Evolutionary conservation across 2,797 vertebrate genomes (phyloP).

Genomic region (Macroramphosus scolopax): DNA sequence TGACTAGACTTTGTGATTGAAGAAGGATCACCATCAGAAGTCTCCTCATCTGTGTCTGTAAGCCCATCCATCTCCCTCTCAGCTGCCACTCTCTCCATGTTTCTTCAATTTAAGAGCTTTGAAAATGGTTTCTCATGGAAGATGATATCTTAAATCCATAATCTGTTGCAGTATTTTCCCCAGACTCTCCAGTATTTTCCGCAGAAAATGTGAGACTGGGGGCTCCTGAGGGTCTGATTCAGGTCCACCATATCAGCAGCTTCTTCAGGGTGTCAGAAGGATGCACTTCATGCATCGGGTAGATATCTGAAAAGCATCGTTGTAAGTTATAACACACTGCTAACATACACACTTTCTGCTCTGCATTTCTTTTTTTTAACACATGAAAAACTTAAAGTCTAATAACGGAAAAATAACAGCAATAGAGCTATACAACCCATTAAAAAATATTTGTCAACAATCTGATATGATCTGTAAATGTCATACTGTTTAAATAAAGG

Average conservation of each 20-base stretch:
- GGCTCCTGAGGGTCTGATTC: conserved; percentile 22
- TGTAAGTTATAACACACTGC: not conserved
- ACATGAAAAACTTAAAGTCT: too few relatives aligned
- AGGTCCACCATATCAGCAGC: conserved; percentile 50
- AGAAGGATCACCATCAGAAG: conserved; percentile 27
- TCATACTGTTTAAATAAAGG: too few relatives aligned
- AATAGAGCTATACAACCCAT: not conserved
- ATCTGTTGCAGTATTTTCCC: conserved; percentile 45
- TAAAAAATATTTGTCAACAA: not conserved
- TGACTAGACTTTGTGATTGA: conserved; percentile 24
- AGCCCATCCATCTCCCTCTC: conserved; percentile 60
- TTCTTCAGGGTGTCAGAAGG: conserved; percentile 16
- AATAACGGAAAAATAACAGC: not conserved
- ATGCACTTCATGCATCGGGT: conserved; percentile 36
- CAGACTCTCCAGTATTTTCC: conserved; percentile 30
- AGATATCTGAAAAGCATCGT: conserved; percentile 47
- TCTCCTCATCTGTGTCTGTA: conserved; percentile 57
- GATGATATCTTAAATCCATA: conserved; percentile 50
- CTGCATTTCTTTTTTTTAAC: too few relatives aligned
- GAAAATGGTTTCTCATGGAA: conserved; percentile 43
- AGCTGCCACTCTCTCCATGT: conserved; percentile 63
- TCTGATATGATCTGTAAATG: not conserved
- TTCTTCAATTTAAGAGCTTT: conserved; percentile 38
- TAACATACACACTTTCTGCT: not conserved
- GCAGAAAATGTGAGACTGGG: conserved; percentile 33